A percentile compares a stretch with the other conserved stretches of the same genome.
Evolutionary conservation across 2,113 vertebrate species (phyloP).

Genomic region (Vimba vimba): DNA sequence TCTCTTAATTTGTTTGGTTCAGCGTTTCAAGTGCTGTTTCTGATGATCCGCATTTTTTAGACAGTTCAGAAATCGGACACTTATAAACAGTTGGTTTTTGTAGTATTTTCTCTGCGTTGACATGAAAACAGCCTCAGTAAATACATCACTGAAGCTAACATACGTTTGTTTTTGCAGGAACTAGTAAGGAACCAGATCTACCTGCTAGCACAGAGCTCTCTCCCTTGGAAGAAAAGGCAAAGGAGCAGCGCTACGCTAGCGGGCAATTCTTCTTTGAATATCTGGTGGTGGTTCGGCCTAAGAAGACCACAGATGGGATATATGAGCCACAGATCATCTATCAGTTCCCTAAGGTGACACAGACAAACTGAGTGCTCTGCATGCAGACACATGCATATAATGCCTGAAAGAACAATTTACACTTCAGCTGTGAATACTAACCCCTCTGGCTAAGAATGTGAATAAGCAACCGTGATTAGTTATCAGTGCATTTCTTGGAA

Average conservation of each 20-base stretch:
- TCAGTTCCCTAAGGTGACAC: slow-evolving; percentile 94
- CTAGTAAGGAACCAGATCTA: slow-evolving; percentile 54
- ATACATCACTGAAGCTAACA: not conserved
- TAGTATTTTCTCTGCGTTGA: not conserved
- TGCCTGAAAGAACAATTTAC: not conserved
- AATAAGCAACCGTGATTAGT: not conserved
- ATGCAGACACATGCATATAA: not conserved
- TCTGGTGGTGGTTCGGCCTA: slow-evolving; percentile 91
- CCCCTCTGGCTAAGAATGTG: not conserved
- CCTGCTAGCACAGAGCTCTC: not conserved
- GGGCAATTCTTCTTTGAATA: slow-evolving; percentile 96
- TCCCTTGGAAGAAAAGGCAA: slow-evolving; percentile 55
- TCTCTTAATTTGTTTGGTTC: slow-evolving; percentile 2
- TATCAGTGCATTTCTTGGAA: not conserved
- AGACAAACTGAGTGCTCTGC: slow-evolving; percentile 62
- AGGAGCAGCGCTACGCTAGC: slow-evolving; percentile 69
- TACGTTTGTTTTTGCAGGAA: slow-evolving; percentile 44
- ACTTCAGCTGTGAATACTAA: not conserved
- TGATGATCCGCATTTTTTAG: not conserved
- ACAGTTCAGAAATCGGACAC: not conserved
- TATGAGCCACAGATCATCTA: slow-evolving; percentile 92
- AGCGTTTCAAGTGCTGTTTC: not conserved
- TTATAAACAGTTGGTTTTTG: not conserved
- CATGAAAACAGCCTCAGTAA: not conserved
- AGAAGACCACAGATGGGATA: slow-evolving; percentile 69